Conservation (phyloP, 2,888 invertebrate genomes). For the Trachelus iudaicus region DNA sequence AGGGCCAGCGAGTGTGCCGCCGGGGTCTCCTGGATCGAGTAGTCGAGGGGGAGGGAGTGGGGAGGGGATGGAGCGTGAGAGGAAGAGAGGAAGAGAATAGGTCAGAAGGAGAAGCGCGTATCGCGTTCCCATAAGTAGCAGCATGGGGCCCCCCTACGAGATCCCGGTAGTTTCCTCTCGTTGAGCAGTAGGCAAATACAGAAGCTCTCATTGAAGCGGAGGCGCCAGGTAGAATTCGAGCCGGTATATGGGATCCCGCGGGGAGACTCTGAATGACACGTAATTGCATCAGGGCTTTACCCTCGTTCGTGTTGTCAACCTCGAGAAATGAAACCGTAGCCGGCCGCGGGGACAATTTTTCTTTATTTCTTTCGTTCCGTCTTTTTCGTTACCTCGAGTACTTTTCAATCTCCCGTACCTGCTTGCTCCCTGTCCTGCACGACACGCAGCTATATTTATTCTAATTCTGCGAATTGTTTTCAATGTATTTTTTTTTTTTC, state of each 20-base stretch:
- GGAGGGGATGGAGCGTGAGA: background rate
- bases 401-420: background rate
- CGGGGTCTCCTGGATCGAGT: background rate
- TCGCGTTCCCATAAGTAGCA: conserved; percentile 56
- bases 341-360: background rate
- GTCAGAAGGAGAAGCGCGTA: conserved; percentile 39
- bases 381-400: too few species aligned
- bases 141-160: conserved; percentile 34
- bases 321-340: background rate
- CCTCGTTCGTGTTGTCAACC: conserved; percentile 3
- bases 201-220: conserved; percentile 17
- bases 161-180: conserved; percentile 23
- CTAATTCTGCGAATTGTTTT: too few species aligned
- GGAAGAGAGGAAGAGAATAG: background rate
- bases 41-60: background rate
- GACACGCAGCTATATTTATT: too few species aligned
- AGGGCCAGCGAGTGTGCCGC: background rate
- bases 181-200: conserved; percentile 7
- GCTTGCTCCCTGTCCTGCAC: too few species aligned
- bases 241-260: conserved; percentile 31
- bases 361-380: too few species aligned
- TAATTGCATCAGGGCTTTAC: conserved; percentile 38
- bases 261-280: conserved; percentile 43
- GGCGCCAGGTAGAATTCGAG: conserved; percentile 46
- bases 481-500: too few species aligned